phyloP scores from a whole-genome alignment of 2,113 vertebrate species.

The Phasianus colchicus region DNA sequence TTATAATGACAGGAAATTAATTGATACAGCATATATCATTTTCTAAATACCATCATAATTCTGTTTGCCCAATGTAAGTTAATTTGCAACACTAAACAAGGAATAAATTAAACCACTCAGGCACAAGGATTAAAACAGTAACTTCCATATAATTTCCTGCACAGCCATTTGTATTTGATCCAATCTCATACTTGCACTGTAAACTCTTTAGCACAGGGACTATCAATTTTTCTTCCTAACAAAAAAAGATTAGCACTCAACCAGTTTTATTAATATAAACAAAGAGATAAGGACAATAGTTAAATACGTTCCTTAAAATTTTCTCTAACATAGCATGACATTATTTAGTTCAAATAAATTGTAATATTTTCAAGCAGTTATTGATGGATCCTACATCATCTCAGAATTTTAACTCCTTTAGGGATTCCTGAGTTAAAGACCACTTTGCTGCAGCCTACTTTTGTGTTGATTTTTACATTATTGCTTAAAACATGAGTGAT shows the following conservation, averaged over 20 bases:
- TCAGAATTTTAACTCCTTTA: conserved; percentile 33
- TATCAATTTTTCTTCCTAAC: neutral
- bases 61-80: neutral
- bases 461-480: conserved; percentile 72
- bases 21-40: neutral
- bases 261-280: neutral
- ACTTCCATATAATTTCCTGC: neutral
- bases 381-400: conserved; percentile 48
- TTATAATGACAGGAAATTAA: neutral
- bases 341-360: conserved; percentile 10
- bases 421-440: conserved; percentile 48
- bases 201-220: neutral
- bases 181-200: neutral
- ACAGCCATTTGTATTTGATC: neutral
- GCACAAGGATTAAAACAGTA: neutral
- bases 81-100: neutral
- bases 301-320: neutral
- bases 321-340: conserved; percentile 3
- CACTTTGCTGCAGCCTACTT: conserved; percentile 1
- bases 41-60: neutral
- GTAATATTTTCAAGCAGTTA: conserved; percentile 53
- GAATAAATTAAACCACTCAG: neutral
- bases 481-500: conserved; percentile 71
- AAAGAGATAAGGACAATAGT: neutral
- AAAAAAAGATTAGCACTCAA: neutral